These are phyloP conservation scores for Meganola albula DNA, from an alignment of 2,888 invertebrate species.

Conservation along the genomic window DNA sequence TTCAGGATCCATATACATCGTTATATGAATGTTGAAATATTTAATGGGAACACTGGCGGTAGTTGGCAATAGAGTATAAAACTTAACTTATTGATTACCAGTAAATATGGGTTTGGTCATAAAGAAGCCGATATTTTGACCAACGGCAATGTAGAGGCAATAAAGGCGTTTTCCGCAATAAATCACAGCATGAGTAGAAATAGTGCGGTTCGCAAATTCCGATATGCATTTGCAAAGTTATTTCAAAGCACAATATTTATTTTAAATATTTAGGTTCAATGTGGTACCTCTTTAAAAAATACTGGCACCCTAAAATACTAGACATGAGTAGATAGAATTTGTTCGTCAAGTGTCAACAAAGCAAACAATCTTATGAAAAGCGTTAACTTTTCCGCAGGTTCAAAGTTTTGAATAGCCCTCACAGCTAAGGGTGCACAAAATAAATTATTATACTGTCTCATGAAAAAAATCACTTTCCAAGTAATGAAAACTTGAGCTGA, in stretches of 20 bases:
- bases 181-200: conserved; percentile 56
- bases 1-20: no score
- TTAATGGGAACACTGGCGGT: no score
- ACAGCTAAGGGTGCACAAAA: conserved; percentile 56
- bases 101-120: conserved; percentile 59
- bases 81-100: conserved; percentile 50
- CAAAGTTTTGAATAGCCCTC: conserved; percentile 54
- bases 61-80: conserved; percentile 41
- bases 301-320: neutral
- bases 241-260: conserved; percentile 13
- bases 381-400: conserved; percentile 41
- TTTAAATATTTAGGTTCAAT: conserved; percentile 4
- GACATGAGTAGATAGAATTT: conserved; percentile 11
- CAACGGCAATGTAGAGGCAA: conserved; percentile 41
- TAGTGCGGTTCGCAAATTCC: conserved; percentile 32
- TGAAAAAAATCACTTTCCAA: conserved; percentile 71
- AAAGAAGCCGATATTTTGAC: conserved; percentile 57
- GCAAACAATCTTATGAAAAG: conserved; percentile 31
- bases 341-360: conserved; percentile 16
- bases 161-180: conserved; percentile 54
- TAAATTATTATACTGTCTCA: conserved; percentile 73
- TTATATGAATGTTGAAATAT: no score
- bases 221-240: conserved; percentile 26
- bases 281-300: neutral
- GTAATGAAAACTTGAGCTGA: conserved; percentile 75